These are phyloP conservation scores for Cheiracanthium punctorium DNA, from an alignment of 2,888 invertebrate species.

Conservation along the genomic window DNA sequence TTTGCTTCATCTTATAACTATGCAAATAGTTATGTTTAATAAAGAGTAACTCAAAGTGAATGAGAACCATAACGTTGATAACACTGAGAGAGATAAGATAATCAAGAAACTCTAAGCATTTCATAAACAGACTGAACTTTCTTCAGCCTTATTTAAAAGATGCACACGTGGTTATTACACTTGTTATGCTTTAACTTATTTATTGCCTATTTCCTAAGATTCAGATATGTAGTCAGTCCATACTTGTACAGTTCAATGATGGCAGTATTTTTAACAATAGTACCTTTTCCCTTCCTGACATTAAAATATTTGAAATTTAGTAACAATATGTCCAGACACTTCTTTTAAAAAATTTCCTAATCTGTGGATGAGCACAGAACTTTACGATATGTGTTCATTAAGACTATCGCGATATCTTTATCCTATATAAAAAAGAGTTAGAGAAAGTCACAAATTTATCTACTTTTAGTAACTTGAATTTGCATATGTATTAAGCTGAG, in stretches of 20 bases:
- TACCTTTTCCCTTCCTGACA: not conserved
- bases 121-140: not conserved
- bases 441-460: too few species aligned
- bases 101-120: not conserved
- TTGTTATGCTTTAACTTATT: constrained; percentile 36
- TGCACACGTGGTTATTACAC: constrained; percentile 50
- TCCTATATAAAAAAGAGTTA: too few species aligned
- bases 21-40: constrained; percentile 25
- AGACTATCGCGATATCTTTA: too few species aligned
- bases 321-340: not conserved
- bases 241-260: constrained; percentile 1
- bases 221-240: not conserved
- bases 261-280: constrained; percentile 9
- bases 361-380: not conserved
- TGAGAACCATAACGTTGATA: not conserved
- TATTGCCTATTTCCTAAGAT: not conserved
- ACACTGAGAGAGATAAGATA: not conserved
- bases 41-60: constrained; percentile 16
- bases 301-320: not conserved
- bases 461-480: too few species aligned
- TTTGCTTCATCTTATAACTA: constrained; percentile 22
- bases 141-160: constrained; percentile 44
- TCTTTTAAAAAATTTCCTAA: not conserved
- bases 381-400: too few species aligned
- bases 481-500: too few species aligned